Conservation (phyloP, 2,797 vertebrate genomes). For the Hyperoplus lanceolatus region DNA sequence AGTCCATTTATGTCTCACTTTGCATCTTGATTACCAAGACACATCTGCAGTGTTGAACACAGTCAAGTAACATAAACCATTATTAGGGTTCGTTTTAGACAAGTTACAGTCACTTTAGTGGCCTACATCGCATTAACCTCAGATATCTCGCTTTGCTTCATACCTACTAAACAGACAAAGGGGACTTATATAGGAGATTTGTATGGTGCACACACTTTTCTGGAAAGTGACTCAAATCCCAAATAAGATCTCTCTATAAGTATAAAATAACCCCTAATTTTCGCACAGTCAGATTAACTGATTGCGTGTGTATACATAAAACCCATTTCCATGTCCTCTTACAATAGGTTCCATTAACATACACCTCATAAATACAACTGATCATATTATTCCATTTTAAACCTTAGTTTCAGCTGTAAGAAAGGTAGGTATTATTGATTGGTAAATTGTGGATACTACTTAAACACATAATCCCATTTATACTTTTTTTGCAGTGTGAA, state of each 20-base stretch:
- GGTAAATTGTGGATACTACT: too few relatives aligned
- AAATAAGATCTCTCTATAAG: constrained; percentile 13
- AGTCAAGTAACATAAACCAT: constrained; percentile 41
- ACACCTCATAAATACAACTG: constrained; percentile 1
- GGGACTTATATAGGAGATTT: constrained; percentile 35
- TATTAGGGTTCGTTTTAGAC: constrained; percentile 8
- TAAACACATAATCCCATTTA: too few relatives aligned
- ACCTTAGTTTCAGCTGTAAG: neutral
- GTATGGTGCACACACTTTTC: constrained; percentile 36
- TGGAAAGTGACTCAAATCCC: constrained; percentile 32
- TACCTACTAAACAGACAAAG: constrained; percentile 56
- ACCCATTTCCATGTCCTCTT: neutral
- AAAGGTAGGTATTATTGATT: neutral
- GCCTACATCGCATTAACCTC: constrained; percentile 28
- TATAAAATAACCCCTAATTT: too few relatives aligned
- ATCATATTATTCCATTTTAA: neutral
- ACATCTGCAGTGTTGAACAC: constrained; percentile 32
- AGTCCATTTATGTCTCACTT: constrained; percentile 25
- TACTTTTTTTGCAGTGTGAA: neutral
- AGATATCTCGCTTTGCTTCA: constrained; percentile 46
- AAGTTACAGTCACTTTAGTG: constrained; percentile 34
- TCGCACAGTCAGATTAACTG: constrained; percentile 9
- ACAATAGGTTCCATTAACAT: neutral
- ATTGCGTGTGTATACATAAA: neutral
- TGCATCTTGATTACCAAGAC: constrained; percentile 25